Conservation (phyloP, 2,797 vertebrate genomes). For the Protosalanx chinensis region DNA sequence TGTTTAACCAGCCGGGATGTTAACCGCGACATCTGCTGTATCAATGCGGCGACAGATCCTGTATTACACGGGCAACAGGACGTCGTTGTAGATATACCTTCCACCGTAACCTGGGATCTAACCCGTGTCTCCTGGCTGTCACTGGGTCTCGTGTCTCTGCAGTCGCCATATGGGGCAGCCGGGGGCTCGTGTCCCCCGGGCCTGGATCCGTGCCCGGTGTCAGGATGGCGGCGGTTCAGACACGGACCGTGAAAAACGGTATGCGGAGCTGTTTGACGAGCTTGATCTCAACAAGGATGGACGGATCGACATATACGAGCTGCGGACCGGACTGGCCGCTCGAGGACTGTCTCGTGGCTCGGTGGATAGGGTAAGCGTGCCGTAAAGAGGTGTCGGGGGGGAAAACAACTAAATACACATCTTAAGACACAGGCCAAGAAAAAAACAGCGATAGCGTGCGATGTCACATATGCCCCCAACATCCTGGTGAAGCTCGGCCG, state of each 20-base stretch:
- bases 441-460: background rate
- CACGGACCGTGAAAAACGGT: constrained; percentile 69
- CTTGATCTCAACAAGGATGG: constrained; percentile 88
- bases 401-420: no score
- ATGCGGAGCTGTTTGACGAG: constrained; percentile 80
- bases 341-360: constrained; percentile 68
- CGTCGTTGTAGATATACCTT: background rate
- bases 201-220: constrained; percentile 57
- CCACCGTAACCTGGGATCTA: background rate
- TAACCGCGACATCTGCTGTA: background rate
- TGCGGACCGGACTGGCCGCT: constrained; percentile 77
- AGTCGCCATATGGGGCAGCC: constrained; percentile 48
- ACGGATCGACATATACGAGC: constrained; percentile 80
- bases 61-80: background rate
- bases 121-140: constrained; percentile 1
- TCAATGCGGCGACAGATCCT: no score
- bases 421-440: no score
- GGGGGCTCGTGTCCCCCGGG: constrained; percentile 42
- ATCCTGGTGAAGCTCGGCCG: no score
- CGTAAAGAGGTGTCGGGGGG: no score
- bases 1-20: background rate
- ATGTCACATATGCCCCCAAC: background rate
- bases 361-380: constrained; percentile 71
- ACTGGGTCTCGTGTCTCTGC: background rate
- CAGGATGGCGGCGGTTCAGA: constrained; percentile 58